A percentile compares a stretch with the other conserved stretches of the same genome.
These are phyloP conservation scores for Gallinago undulata DNA, from an alignment of 2,113 vertebrate species.

Conservation along the genomic window DNA sequence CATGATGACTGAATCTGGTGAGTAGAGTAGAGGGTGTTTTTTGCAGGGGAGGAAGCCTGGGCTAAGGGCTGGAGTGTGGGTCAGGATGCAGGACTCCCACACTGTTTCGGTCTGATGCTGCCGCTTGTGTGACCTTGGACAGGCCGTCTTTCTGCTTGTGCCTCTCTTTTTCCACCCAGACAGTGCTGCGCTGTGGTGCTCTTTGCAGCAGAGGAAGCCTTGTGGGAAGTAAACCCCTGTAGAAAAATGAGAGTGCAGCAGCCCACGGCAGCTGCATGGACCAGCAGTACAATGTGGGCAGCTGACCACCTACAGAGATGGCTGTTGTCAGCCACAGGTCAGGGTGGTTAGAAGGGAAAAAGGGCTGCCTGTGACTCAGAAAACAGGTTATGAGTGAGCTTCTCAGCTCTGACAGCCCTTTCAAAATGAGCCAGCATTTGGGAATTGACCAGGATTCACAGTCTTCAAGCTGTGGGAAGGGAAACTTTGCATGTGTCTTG, in stretches of 20 bases:
- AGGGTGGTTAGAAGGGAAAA: background rate
- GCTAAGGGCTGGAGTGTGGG: background rate
- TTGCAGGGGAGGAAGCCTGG: background rate
- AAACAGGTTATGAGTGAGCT: background rate
- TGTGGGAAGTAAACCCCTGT: background rate
- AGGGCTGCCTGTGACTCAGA: background rate
- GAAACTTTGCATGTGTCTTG: background rate
- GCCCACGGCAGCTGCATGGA: background rate
- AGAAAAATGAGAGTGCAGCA: background rate
- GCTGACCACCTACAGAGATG: background rate
- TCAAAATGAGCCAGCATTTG: background rate
- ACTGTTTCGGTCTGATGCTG: background rate
- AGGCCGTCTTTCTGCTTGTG: background rate
- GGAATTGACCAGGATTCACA: background rate
- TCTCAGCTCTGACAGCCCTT: background rate
- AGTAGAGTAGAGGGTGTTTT: background rate
- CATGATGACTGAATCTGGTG: background rate
- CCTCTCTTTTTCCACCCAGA: background rate
- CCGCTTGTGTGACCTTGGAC: background rate
- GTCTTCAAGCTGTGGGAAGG: background rate
- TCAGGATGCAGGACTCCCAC: background rate
- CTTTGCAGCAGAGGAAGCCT: background rate
- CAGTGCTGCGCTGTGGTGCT: background rate
- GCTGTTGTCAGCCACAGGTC: background rate
- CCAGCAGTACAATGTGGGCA: rapidly evolving